Evolutionary conservation across 2,797 vertebrate species (phyloP), one percentile per base, ranked within the genome.

Genomic region (Garrulus glandarius): DNA sequence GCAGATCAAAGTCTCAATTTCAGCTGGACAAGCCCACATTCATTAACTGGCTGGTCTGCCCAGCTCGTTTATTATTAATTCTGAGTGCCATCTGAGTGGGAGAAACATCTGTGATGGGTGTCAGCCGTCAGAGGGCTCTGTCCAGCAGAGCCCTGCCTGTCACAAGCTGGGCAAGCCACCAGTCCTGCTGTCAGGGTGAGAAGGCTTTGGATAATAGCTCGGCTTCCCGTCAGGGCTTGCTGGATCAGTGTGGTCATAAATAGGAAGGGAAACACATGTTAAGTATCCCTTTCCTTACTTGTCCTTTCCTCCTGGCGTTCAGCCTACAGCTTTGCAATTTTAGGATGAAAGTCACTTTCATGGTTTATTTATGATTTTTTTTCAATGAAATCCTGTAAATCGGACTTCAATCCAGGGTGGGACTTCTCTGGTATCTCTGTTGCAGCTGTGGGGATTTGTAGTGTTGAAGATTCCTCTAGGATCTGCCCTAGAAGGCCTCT

Each of bases 31-130:
- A 88, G 37, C 69, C 37, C 55, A 60, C 67, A 32, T 36, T 89
- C 61, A 34, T 89, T 60, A 87, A 69, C 68, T 61, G 46, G 26
- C 46, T 30, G 30, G 13, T 56, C 36, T 79, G 55, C 59, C 63
- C 75, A 63, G 86, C 78, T 91, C 7, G 5, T 89, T 95, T 95
- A 19, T 95, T 78, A 91, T 95, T 84, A 79, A 84, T 91, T 92
- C 84, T 84, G 88, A 92, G 65, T 4, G 16, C 60, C 46, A 36
- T 64, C 84, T 29, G 89, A 92, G 82, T 46, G 83, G 77, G 80
- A 91, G 85, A 90, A 63, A 59, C 94, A 94, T 93, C 94, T 95
- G 95, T 89, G 96, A 18, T 29, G 92, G 26, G 85, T 63, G 74
- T 92, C 96, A 95, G 89, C 53, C 52, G 3, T 77, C 68, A 61